These are phyloP conservation scores for Stictocephala bisonia DNA, from an alignment of 2,888 invertebrate genomes.

Conservation along the genomic window DNA sequence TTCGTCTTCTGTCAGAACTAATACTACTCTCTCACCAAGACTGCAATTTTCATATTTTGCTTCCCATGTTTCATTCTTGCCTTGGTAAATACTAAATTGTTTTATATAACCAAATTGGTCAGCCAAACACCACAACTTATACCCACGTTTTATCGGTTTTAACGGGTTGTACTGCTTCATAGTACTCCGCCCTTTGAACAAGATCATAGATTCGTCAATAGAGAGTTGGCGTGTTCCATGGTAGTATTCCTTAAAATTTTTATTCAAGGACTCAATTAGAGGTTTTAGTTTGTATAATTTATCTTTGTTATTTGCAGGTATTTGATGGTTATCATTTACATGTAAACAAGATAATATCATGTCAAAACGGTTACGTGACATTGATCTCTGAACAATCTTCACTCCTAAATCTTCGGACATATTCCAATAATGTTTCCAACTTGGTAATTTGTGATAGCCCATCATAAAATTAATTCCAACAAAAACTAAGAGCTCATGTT, in stretches of 20 bases:
- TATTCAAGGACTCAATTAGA: not conserved
- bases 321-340: constrained; percentile 14
- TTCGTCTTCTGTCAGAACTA: constrained; percentile 1
- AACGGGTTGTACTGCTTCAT: constrained; percentile 29
- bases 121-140: constrained; percentile 22
- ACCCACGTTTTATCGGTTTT: constrained; percentile 15
- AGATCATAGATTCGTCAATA: constrained; percentile 19
- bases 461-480: constrained; percentile 22
- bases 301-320: constrained; percentile 17
- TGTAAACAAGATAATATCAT: constrained; percentile 8
- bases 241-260: constrained; percentile 4
- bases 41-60: not conserved
- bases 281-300: constrained; percentile 17
- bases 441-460: constrained; percentile 14
- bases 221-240: not conserved
- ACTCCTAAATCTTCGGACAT: not conserved
- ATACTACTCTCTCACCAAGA: constrained; percentile 15
- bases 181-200: constrained; percentile 2
- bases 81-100: constrained; percentile 25
- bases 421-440: constrained; percentile 1
- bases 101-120: not conserved
- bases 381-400: not conserved
- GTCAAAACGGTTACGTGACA: not conserved
- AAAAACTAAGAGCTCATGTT: not conserved
- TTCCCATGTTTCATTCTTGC: not conserved